A percentile compares a stretch with the other conserved stretches of the same genome.
These are phyloP conservation scores for Bufo gargarizans DNA, from an alignment of 2,113 vertebrate species.

Conservation along the genomic window DNA sequence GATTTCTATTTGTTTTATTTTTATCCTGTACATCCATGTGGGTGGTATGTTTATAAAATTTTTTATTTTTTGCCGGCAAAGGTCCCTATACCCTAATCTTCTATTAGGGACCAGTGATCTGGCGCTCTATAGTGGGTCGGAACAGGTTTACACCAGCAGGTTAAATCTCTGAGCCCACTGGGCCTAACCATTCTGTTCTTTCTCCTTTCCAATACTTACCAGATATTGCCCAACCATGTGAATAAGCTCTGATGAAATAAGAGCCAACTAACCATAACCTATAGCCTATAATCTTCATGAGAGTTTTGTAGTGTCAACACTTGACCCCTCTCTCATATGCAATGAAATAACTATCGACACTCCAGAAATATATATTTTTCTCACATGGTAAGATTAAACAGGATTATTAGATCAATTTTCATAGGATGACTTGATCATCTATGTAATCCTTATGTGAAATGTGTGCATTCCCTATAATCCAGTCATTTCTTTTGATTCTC, in stretches of 20 bases:
- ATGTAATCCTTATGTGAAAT: slow-evolving; percentile 52
- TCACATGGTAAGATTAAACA: slow-evolving; percentile 47
- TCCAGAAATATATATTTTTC: slow-evolving; percentile 30
- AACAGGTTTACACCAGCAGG: too few relatives aligned
- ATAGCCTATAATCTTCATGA: neutral
- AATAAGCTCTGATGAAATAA: neutral
- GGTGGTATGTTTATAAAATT: too few relatives aligned
- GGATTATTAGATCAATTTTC: slow-evolving; percentile 45
- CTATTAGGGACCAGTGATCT: too few relatives aligned
- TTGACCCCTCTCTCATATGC: neutral
- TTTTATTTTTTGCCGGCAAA: too few relatives aligned
- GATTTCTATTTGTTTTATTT: too few relatives aligned
- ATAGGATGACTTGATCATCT: slow-evolving; percentile 40
- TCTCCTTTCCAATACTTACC: neutral
- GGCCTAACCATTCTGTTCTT: too few relatives aligned
- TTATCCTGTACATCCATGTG: too few relatives aligned
- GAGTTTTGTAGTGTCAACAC: slow-evolving; percentile 9
- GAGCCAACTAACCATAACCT: neutral
- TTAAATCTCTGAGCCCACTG: too few relatives aligned
- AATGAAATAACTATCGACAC: slow-evolving; percentile 29
- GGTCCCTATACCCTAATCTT: too few relatives aligned
- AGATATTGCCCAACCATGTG: neutral
- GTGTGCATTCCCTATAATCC: slow-evolving; percentile 39
- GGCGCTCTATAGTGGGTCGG: too few relatives aligned
- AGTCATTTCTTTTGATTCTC: slow-evolving; percentile 37